Base-by-base conservation (phyloP, 2,797 vertebrate genomes). In the Merluccius polli region DNA sequence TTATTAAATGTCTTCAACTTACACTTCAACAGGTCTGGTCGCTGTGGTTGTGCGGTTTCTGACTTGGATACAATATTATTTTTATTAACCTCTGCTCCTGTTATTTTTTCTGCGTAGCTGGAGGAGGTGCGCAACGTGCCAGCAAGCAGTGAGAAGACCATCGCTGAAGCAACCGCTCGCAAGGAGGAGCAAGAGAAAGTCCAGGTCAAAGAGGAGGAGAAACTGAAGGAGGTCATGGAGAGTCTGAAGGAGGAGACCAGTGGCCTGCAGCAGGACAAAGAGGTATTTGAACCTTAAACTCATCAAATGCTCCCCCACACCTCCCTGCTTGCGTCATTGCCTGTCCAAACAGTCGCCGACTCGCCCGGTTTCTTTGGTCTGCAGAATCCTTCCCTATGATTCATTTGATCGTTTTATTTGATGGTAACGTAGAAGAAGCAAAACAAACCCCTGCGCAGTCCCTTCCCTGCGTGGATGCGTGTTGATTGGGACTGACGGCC, bases 171-270 rank as follows among this genome's bases (percentile, higher is more conserved):
- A 72, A 94, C 93, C 0, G 86, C 88, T 59, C 89, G 82, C 88
- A 97, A 79, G 81, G 95, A 94, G 73, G 83, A 87, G 78, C 91
- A 96, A 82, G 96, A 96, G 84, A 93, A 95, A 84, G 84, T 92
- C 81, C 98, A 95, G 88, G 92, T 91, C 15, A 91, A 92, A 82
- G 95, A 96, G 84, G 97, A 99, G 84, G 88, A 91, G 78, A 96
- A 95, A 73, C 89, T 98, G 18, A 95, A 93, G 78, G 85, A 94
- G 77, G 93, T 99, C 83, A 95, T 98, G 95, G 94, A 95, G 89
- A 95, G 90, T 83, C 93, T 99, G 70, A 97, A 96, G 87, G 91
- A 95, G 78, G 98, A 99, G 92, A 99, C 97, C 21, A 95, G 90
- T 21, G 96, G 89, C 2, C 89, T 98, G 74, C 96, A 96, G 85